Evolutionary conservation across 2,113 vertebrate genomes (phyloP), one percentile per base, ranked within the genome.

Genomic region (Dunckerocampus dactyliophorus): DNA sequence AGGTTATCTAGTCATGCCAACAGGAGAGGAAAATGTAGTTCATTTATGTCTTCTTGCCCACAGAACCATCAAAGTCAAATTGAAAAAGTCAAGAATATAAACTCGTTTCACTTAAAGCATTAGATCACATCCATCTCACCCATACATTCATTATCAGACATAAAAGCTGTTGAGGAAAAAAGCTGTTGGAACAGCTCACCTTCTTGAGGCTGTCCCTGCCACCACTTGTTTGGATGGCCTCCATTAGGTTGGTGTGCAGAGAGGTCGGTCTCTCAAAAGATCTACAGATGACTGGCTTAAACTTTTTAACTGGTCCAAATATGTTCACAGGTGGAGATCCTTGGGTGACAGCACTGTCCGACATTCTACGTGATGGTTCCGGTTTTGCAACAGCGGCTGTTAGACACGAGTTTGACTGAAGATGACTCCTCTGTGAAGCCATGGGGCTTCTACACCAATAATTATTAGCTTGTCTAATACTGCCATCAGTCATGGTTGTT

Each of bases 261-360:
- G 91, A 93, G 0, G 85, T 89, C 12, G 98, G 94, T 80, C 92
- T 93, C 13, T 93, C 92, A 54, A 90, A 43, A 1, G 93, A 90
- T 79, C 84, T 94, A 69, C 88, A 90, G 62, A 92, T 31, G 1
- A 99, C 81, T 2, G 95, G 93, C 49, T 84, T 92, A 82, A 98
- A 95, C 77, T 92, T 98, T 71, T 92, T 93, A 73, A 95, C 90
- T 10, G 94, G 93, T 39, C 96, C 97, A 9, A 98, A 99, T 65
- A 95, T 73, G 43, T 82, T 85, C 15, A 74, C 66, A 3, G 75
- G 62, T n/a, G 59, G 71, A 48, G 79, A 58, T 42, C 66, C 81
- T 2, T 77, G 17, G 19, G 16, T 55, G 22, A 50, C 55, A 13
- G 20, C 59, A 7, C 71, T 49, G 51, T 76, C 66, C 58, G 74